These are phyloP conservation scores for Himalopsyche anomala DNA, from an alignment of 2,888 invertebrate species.

Conservation along the genomic window DNA sequence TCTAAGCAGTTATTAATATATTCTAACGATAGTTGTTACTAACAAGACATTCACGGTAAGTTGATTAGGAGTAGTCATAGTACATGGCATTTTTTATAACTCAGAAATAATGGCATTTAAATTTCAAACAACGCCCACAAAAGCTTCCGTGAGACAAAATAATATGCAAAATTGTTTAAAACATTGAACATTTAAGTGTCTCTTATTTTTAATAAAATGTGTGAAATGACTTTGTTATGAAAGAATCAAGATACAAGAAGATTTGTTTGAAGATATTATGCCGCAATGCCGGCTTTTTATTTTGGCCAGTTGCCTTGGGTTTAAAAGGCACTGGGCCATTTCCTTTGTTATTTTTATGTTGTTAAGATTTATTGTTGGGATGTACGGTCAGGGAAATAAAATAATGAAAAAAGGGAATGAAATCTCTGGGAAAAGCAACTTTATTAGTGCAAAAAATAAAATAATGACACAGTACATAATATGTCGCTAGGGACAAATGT, in stretches of 20 bases:
- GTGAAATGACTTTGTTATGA: slow-evolving; percentile 29
- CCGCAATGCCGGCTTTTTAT: slow-evolving; percentile 65
- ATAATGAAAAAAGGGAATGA: slow-evolving; percentile 62
- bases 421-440: slow-evolving; percentile 55
- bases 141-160: background rate
- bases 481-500: slow-evolving; percentile 4
- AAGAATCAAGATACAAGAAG: slow-evolving; percentile 50
- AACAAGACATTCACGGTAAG: too few relatives aligned
- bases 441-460: slow-evolving; percentile 52
- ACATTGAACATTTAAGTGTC: background rate
- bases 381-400: slow-evolving; percentile 64
- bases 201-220: slow-evolving; percentile 28
- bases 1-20: too few relatives aligned
- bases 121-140: too few relatives aligned
- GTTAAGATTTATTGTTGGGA: slow-evolving; percentile 65
- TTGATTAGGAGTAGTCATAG: too few relatives aligned
- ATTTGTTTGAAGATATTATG: slow-evolving; percentile 60
- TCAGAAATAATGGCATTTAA: too few relatives aligned
- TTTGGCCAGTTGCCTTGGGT: slow-evolving; percentile 65
- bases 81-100: too few relatives aligned
- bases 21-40: too few relatives aligned
- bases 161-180: background rate
- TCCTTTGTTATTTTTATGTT: slow-evolving; percentile 65
- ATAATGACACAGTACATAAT: slow-evolving; percentile 20
- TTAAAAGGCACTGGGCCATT: slow-evolving; percentile 65